Evolutionary conservation across 1,140 invertebrate species (phyloP).

Genomic region (Delia radicum): DNA sequence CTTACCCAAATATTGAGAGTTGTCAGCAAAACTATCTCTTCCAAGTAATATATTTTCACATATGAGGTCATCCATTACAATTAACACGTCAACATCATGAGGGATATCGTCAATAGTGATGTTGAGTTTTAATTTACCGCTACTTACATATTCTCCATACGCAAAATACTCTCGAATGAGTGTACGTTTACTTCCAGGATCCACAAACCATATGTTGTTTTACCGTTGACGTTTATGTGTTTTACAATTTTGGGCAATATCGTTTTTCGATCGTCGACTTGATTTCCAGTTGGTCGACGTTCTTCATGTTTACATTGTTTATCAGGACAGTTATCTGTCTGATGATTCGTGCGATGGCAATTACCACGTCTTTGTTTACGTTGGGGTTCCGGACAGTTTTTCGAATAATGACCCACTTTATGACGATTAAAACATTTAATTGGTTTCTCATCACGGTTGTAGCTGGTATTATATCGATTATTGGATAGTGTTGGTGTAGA

Average conservation of each 20-base stretch:
- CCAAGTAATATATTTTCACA: background rate
- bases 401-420: background rate
- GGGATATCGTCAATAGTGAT: background rate
- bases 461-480: no score
- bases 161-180: constrained; percentile 2
- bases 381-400: background rate
- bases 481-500: no score
- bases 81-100: background rate
- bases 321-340: background rate
- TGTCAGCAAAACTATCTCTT: background rate
- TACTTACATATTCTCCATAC: constrained; percentile 6
- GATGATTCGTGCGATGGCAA: background rate
- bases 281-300: background rate
- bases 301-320: background rate
- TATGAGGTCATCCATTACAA: background rate
- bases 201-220: background rate
- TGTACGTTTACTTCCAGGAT: background rate
- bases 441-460: background rate
- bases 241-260: background rate
- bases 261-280: background rate
- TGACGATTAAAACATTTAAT: constrained; percentile 9
- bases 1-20: background rate
- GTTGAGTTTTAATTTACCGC: background rate
- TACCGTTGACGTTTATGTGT: background rate
- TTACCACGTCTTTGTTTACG: background rate